Evolutionary conservation across 2,888 invertebrate genomes (phyloP), one percentile per base, ranked within the genome.

Genomic region (Rotaria sp.): DNA sequence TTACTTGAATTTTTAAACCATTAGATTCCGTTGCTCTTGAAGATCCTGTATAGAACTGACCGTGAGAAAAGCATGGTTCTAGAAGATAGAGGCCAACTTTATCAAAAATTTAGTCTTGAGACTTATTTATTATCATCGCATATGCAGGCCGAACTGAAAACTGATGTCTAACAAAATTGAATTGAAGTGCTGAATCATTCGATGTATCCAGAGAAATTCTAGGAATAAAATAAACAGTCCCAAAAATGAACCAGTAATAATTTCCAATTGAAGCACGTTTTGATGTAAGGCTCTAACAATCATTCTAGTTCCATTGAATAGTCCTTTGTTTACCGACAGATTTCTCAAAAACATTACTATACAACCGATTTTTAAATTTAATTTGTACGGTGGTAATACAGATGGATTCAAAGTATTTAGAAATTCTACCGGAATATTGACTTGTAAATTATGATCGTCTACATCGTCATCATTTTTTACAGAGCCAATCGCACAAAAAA

Each of bases 111-210:
- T 90, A 89, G 0, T 90, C 90, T 85, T 90, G 90, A 7, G 89
- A 88, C 86, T 90, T 90, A 84, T 89, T 90, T 26, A 89, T 88
- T 1, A 89, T 89, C 87, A 89, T 88, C 15, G 88, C 89, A 88
- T 88, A 90, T 26, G 89, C 89, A 3, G 89, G 57, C 38, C 88
- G 88, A 1, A 90, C 52, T 18, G 89, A 15, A 87, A n/a, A n/a
- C n/a, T n/a, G n/a, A n/a, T n/a, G n/a, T n/a, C n/a, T n/a, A n/a
- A n/a, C n/a, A n/a, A n/a, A n/a, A n/a, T n/a, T n/a, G n/a, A n/a
- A n/a, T n/a, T n/a, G n/a, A n/a, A n/a, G n/a, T n/a, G n/a, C n/a
- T n/a, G n/a, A n/a, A n/a, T n/a, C n/a, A n/a, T n/a, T n/a, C n/a
- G n/a, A n/a, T n/a, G n/a, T n/a, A n/a, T n/a, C n/a, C n/a, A n/a